Percentiles rank a stretch among this genome's conserved stretches.
Conservation (phyloP, 2,113 vertebrate species). For the Fregata magnificens region DNA sequence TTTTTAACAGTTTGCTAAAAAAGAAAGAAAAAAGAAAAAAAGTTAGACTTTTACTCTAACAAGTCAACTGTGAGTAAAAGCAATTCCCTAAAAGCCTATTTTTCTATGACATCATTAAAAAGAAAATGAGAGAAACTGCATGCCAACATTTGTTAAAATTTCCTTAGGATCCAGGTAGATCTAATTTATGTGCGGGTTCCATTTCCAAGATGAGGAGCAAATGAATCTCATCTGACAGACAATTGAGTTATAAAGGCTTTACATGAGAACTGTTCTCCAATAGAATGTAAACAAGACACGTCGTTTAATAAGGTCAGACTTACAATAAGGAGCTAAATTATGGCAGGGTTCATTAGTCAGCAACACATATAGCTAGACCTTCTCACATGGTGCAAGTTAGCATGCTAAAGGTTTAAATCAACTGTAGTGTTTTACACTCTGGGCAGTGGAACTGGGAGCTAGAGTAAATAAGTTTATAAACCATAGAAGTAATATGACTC, state of each 20-base stretch:
- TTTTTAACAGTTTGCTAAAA: background rate
- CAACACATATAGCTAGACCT: background rate
- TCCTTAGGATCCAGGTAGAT: background rate
- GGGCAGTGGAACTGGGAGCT: background rate
- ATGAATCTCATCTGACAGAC: background rate
- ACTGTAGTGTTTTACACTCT: background rate
- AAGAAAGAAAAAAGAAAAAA: background rate
- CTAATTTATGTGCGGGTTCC: background rate
- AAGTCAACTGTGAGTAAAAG: background rate
- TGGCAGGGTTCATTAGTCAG: background rate
- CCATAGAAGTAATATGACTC: background rate
- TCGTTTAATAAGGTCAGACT: background rate
- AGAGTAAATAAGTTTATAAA: background rate
- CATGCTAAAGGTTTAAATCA: background rate
- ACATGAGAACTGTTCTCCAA: background rate
- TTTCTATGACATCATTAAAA: background rate
- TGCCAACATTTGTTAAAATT: constrained; percentile 1
- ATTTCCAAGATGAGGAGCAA: constrained; percentile 25
- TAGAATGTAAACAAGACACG: background rate
- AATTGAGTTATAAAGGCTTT: background rate
- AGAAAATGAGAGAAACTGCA: constrained; percentile 6
- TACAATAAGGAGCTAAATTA: background rate
- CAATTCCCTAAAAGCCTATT: background rate
- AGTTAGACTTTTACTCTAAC: background rate
- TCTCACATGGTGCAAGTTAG: background rate